phyloP scores from a whole-genome alignment of 1,140 invertebrate species.

The Cataglyphis hispanica region DNA sequence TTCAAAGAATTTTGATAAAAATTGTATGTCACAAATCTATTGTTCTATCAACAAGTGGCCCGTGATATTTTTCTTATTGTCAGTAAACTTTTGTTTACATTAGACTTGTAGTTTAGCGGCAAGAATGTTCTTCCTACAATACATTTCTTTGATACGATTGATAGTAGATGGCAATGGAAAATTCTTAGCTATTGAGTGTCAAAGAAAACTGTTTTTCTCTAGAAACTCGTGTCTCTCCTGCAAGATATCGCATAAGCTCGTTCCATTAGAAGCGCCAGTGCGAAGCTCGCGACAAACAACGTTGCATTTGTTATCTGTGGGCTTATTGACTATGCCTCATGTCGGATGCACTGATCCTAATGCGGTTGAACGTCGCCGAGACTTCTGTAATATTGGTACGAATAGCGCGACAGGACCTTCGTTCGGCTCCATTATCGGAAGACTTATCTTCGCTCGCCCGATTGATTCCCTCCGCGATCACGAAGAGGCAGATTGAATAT shows the following conservation, averaged over 20 bases:
- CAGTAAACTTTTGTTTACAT: constrained; percentile 2
- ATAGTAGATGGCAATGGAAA: not conserved
- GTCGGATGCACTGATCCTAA: constrained; percentile 73
- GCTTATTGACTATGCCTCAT: constrained; percentile 69
- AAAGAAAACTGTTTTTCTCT: constrained; percentile 33
- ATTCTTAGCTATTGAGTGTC: not conserved
- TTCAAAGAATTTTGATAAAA: not conserved
- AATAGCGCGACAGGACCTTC: constrained; percentile 59
- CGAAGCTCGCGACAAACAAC: constrained; percentile 66
- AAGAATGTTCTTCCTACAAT: constrained; percentile 19
- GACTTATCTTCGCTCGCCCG: constrained; percentile 79
- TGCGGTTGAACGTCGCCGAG: constrained; percentile 57
- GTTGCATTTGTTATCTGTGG: constrained; percentile 75
- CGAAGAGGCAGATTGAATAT: constrained; percentile 61
- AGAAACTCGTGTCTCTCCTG: not conserved
- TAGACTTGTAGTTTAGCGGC: not conserved
- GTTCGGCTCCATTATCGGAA: constrained; percentile 78
- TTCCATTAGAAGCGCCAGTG: constrained; percentile 19
- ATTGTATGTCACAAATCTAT: not conserved
- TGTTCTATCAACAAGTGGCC: not conserved
- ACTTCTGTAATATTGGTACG: constrained; percentile 56
- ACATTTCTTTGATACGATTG: constrained; percentile 6
- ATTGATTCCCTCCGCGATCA: constrained; percentile 76
- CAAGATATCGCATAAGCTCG: not conserved
- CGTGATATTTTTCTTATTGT: not conserved